Evolutionary conservation across 2,113 vertebrate genomes (phyloP).

Genomic region (Megatriorchis doriae): DNA sequence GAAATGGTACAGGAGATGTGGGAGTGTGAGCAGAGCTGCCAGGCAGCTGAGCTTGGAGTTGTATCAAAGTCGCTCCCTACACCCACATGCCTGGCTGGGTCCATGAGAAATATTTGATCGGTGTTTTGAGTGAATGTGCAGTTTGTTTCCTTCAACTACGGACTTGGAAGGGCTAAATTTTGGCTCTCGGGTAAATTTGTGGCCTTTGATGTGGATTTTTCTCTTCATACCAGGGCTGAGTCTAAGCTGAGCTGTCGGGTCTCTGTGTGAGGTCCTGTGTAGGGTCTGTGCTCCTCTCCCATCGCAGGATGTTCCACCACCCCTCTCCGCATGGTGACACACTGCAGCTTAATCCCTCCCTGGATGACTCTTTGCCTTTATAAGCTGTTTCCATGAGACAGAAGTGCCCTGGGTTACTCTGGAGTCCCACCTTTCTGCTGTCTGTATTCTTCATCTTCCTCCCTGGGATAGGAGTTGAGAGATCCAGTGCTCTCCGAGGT

Average conservation of each 20-base stretch:
- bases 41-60: conserved; percentile 3
- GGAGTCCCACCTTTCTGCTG: not conserved
- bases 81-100: not conserved
- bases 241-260: not conserved
- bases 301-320: not conserved
- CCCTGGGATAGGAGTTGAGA: not conserved
- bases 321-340: not conserved
- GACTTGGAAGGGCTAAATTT: not conserved
- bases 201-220: conserved; percentile 14
- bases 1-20: not conserved
- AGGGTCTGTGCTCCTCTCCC: not conserved
- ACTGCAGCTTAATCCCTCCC: not conserved
- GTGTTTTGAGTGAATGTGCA: not conserved
- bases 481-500: not conserved
- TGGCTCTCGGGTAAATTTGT: not conserved
- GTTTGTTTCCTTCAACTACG: not conserved
- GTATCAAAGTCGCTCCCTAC: not conserved
- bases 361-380: not conserved
- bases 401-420: not conserved
- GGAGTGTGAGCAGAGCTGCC: not conserved
- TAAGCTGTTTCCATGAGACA: not conserved
- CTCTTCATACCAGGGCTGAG: not conserved
- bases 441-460: not conserved
- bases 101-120: not conserved
- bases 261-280: not conserved